Percentiles rank a stretch among this genome's conserved stretches.
Evolutionary conservation across 2,888 invertebrate genomes (phyloP).

Genomic region (Amblyjoppa fuscipennis): DNA sequence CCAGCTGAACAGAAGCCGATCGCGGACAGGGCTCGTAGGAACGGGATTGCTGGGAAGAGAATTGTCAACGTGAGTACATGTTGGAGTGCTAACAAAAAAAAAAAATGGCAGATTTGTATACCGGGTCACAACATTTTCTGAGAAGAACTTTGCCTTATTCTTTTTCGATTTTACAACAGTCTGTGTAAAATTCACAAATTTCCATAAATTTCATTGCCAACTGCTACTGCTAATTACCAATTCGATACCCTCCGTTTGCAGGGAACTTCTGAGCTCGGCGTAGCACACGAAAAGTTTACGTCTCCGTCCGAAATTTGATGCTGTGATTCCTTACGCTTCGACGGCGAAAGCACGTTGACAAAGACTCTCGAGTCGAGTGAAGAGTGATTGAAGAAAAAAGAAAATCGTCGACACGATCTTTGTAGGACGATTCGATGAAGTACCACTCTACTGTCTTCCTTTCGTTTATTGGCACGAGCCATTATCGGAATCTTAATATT

Average conservation of each 20-base stretch:
- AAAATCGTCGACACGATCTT: slow-evolving; percentile 12
- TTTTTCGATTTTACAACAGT: background rate
- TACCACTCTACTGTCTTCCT: slow-evolving; percentile 52
- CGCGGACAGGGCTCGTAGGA: slow-evolving; percentile 91
- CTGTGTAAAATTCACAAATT: background rate
- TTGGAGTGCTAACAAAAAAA: background rate
- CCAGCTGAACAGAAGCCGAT: slow-evolving; percentile 94
- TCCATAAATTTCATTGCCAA: background rate
- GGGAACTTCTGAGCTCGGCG: slow-evolving; percentile 85
- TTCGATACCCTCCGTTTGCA: slow-evolving; percentile 73
- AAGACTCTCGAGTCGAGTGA: slow-evolving; percentile 18
- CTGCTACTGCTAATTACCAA: slow-evolving; percentile 1
- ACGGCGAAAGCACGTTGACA: slow-evolving; percentile 59
- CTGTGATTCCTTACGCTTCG: slow-evolving; percentile 82
- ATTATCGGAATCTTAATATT: slow-evolving; percentile 26
- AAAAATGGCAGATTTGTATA: background rate
- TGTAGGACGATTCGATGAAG: slow-evolving; percentile 25
- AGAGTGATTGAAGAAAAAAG: slow-evolving; percentile 13
- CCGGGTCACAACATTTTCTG: background rate
- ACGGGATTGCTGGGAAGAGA: slow-evolving; percentile 88
- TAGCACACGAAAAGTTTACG: slow-evolving; percentile 76
- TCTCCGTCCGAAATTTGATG: slow-evolving; percentile 81
- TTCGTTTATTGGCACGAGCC: slow-evolving; percentile 35
- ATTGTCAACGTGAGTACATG: slow-evolving; percentile 88
- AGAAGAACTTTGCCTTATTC: slow-evolving; percentile 3